phyloP scores from a whole-genome alignment of 2,888 invertebrate genomes.

The Agelastica alni region DNA sequence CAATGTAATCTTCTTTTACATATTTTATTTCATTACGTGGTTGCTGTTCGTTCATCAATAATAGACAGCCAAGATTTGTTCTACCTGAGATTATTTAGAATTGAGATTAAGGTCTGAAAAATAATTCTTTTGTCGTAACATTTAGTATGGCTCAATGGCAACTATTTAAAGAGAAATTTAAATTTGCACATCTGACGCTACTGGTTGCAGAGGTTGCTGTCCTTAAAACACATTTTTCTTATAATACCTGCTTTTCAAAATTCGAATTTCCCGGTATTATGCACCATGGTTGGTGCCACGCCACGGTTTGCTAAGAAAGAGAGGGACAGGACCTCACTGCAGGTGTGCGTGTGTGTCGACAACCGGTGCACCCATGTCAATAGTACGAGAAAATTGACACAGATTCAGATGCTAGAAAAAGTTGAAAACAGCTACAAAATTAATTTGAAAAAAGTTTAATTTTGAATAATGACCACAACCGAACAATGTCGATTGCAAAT shows the following conservation, averaged over 20 bases:
- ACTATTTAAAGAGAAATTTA: not conserved
- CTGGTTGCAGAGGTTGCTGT: slow-evolving; percentile 12
- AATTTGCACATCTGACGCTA: slow-evolving; percentile 5
- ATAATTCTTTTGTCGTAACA: not conserved
- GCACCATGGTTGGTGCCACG: slow-evolving; percentile 17
- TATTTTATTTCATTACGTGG: no score
- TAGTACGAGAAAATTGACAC: slow-evolving; percentile 1
- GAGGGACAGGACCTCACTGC: slow-evolving; percentile 24
- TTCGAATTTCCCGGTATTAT: slow-evolving; percentile 37
- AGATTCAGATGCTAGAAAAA: not conserved
- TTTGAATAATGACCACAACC: not conserved
- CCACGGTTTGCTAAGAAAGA: slow-evolving; percentile 22
- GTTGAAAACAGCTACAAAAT: not conserved
- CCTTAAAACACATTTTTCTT: slow-evolving; percentile 20
- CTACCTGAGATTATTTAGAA: no score
- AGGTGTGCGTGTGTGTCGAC: slow-evolving; percentile 21
- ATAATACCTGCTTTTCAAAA: slow-evolving; percentile 32
- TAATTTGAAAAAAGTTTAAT: not conserved
- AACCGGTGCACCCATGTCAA: slow-evolving; percentile 17
- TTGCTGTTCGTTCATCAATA: no score
- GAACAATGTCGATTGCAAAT: no score
- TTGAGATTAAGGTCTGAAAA: no score
- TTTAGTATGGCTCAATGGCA: not conserved
- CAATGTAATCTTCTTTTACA: no score
- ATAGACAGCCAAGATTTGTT: no score